Conservation (phyloP, 30 jellyfish, hydroid and myxozoan species). For the Cassiopea andromeda region DNA sequence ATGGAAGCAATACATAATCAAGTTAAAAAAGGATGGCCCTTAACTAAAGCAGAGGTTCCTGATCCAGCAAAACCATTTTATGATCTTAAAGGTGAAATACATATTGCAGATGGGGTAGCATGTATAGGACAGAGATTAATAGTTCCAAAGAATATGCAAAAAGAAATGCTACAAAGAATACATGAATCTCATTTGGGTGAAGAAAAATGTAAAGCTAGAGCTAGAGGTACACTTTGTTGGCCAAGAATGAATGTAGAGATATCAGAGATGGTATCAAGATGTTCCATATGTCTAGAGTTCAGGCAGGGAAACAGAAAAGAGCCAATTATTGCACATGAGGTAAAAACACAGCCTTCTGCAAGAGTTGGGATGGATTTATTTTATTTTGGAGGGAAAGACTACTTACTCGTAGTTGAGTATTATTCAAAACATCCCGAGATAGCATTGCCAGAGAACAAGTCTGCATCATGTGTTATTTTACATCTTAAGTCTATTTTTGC, state of each 20-base stretch:
- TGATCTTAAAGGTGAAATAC: slow-evolving; percentile 39
- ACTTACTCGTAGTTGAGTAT: slow-evolving; percentile 36
- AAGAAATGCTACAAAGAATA: slow-evolving; percentile 42
- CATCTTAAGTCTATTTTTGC: slow-evolving; percentile 35
- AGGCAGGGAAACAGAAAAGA: slow-evolving; percentile 25
- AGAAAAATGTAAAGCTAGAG: slow-evolving; percentile 50
- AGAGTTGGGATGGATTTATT: slow-evolving; percentile 44
- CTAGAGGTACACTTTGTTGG: slow-evolving; percentile 55
- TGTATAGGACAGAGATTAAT: slow-evolving; percentile 45
- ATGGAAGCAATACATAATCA: slow-evolving; percentile 31
- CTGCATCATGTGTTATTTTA: slow-evolving; percentile 34
- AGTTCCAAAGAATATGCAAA: slow-evolving; percentile 38
- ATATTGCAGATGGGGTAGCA: slow-evolving; percentile 28
- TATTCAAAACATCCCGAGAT: slow-evolving; percentile 55
- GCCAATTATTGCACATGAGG: slow-evolving; percentile 47
- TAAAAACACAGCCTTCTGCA: slow-evolving; percentile 26
- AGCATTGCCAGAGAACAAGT: slow-evolving; percentile 32
- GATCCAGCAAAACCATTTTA: slow-evolving; percentile 29
- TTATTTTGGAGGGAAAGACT: slow-evolving; percentile 37
- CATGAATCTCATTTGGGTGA: slow-evolving; percentile 55
- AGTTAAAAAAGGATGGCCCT: slow-evolving; percentile 50
- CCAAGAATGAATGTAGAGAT: slow-evolving; percentile 23
- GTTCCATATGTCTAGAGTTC: slow-evolving; percentile 23
- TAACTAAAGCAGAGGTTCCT: slow-evolving; percentile 25
- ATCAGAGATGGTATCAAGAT: slow-evolving; percentile 7